These are phyloP conservation scores for Nephrotoma appendiculata DNA, from an alignment of 2,888 invertebrate species.

Conservation along the genomic window DNA sequence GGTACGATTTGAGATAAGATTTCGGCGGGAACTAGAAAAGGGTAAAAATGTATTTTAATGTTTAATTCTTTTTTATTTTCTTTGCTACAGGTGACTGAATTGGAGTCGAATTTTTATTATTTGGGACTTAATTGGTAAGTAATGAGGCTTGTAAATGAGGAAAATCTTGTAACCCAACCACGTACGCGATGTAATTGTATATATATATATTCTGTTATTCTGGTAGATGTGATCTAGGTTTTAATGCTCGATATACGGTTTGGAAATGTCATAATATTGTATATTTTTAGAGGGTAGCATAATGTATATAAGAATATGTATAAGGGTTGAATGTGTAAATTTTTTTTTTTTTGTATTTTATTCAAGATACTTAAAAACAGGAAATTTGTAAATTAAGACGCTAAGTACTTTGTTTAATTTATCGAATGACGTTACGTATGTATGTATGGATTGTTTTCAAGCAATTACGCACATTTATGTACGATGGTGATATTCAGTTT, in stretches of 20 bases:
- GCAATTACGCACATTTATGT: neutral
- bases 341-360: neutral
- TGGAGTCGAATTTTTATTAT: neutral
- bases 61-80: neutral
- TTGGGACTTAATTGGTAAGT: neutral
- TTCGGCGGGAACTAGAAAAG: neutral
- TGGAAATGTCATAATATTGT: neutral
- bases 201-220: neutral
- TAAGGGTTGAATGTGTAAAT: neutral
- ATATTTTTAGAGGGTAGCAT: neutral
- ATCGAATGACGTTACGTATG: neutral
- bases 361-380: neutral
- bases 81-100: neutral
- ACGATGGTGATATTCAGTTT: neutral
- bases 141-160: neutral
- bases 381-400: neutral
- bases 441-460: neutral
- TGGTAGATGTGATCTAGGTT: neutral
- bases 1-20: neutral
- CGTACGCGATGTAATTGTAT: neutral
- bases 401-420: neutral
- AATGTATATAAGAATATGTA: neutral
- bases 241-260: neutral
- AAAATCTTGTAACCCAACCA: neutral
- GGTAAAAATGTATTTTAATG: neutral